Percentiles rank a stretch among this genome's conserved stretches.
phyloP scores from a whole-genome alignment of 1,140 invertebrate genomes.

The Trypoxylus dichotomus region DNA sequence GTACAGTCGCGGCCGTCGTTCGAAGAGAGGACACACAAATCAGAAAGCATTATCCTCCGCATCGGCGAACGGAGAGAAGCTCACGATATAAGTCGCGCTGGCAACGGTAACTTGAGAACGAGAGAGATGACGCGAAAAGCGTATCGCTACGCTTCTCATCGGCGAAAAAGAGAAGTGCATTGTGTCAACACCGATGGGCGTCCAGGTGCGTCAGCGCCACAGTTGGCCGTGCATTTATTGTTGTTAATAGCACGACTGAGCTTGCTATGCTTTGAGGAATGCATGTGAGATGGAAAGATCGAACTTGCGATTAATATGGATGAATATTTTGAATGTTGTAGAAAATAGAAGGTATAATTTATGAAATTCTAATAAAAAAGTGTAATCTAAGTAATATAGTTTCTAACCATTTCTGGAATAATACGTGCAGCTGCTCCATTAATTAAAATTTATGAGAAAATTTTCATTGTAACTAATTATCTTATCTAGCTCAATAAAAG shows the following conservation, averaged over 20 bases:
- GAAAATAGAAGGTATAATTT: no score
- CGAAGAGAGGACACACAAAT: constrained; percentile 5
- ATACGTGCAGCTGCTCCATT: no score
- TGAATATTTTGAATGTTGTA: no score
- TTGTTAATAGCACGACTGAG: constrained; percentile 1
- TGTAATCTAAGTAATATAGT: no score
- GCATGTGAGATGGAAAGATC: background rate
- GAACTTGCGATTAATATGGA: no score
- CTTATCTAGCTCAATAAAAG: no score
- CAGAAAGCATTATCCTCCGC: background rate
- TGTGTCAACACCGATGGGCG: constrained; percentile 10
- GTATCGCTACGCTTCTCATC: background rate
- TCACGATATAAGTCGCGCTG: background rate
- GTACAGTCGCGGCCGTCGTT: background rate
- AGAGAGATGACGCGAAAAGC: background rate
- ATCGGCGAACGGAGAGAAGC: background rate
- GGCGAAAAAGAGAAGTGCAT: background rate
- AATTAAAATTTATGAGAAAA: no score
- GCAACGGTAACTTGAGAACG: background rate
- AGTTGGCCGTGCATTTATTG: constrained; percentile 15
- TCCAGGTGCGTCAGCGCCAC: background rate
- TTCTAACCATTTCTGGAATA: no score
- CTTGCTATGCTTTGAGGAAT: background rate
- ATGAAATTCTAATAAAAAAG: no score
- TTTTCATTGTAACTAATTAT: no score